phyloP scores from a whole-genome alignment of 2,888 invertebrate genomes.

The Gortyna flavago region DNA sequence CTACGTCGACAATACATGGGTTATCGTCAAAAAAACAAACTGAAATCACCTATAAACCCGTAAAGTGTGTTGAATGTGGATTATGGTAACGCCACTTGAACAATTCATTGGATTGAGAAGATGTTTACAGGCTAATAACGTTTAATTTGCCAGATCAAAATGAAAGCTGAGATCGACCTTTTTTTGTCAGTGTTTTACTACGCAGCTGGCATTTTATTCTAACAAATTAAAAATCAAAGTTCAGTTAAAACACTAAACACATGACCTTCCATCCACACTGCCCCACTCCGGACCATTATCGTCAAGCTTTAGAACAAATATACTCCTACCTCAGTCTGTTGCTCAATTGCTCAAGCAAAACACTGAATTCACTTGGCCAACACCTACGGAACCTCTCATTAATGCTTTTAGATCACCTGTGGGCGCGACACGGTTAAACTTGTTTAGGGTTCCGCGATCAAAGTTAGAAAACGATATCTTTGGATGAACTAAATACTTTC shows the following conservation, averaged over 20 bases:
- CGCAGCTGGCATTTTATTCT: too few relatives aligned
- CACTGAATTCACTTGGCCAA: constrained; percentile 44
- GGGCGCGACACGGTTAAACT: constrained; percentile 59
- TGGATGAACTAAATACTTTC: background rate
- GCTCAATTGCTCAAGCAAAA: constrained; percentile 56
- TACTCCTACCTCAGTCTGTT: constrained; percentile 53
- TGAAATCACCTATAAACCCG: background rate
- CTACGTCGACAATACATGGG: background rate
- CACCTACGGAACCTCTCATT: constrained; percentile 66
- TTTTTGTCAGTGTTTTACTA: too few relatives aligned
- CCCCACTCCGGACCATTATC: background rate
- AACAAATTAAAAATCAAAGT: too few relatives aligned
- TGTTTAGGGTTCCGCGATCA: constrained; percentile 40
- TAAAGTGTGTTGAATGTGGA: background rate
- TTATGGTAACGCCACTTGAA: background rate
- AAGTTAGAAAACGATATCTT: background rate
- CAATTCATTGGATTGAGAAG: background rate
- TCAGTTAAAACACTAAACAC: background rate
- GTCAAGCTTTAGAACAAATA: constrained; percentile 25
- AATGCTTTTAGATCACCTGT: constrained; percentile 68
- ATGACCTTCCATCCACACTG: constrained; percentile 1
- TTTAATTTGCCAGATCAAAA: too few relatives aligned
- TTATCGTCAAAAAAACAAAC: background rate
- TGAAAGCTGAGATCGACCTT: too few relatives aligned
- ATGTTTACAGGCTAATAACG: background rate